A percentile compares a stretch with the other conserved stretches of the same genome.
Conservation (phyloP, 2,113 vertebrate genomes). For the Corydoras sp. region DNA sequence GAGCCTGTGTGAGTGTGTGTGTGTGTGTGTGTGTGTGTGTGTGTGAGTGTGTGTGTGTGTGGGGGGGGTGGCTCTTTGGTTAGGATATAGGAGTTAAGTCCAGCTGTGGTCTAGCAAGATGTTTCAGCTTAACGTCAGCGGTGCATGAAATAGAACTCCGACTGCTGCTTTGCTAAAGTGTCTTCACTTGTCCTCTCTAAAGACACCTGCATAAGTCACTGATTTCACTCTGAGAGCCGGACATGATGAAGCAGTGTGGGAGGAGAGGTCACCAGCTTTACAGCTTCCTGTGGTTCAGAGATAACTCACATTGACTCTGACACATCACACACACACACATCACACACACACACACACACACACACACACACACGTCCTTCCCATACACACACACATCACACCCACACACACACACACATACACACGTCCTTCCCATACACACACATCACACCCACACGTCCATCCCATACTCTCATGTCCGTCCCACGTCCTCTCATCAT, state of each 20-base stretch:
- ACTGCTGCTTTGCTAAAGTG: slow-evolving; percentile 30
- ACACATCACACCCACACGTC: no score
- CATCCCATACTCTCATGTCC: no score
- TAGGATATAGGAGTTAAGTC: slow-evolving; percentile 11
- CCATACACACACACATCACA: no score
- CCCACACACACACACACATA: no score
- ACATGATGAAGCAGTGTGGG: neutral
- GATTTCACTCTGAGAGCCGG: slow-evolving; percentile 35
- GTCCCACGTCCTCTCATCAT: no score
- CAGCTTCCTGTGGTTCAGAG: neutral
- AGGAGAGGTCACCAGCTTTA: neutral
- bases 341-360: no score
- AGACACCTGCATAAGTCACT: slow-evolving; percentile 31
- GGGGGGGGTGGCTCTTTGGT: neutral
- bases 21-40: neutral
- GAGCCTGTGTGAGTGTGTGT: neutral
- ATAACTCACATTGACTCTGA: neutral
- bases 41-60: neutral
- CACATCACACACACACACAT: neutral
- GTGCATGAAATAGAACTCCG: slow-evolving; percentile 48
- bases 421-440: no score
- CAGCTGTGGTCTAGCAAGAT: slow-evolving; percentile 23
- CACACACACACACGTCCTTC: no score
- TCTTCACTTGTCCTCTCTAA: slow-evolving; percentile 34
- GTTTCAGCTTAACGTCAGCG: slow-evolving; percentile 30